Evolutionary conservation across 2,797 vertebrate genomes (phyloP).

Genomic region (Paguma larvata): DNA sequence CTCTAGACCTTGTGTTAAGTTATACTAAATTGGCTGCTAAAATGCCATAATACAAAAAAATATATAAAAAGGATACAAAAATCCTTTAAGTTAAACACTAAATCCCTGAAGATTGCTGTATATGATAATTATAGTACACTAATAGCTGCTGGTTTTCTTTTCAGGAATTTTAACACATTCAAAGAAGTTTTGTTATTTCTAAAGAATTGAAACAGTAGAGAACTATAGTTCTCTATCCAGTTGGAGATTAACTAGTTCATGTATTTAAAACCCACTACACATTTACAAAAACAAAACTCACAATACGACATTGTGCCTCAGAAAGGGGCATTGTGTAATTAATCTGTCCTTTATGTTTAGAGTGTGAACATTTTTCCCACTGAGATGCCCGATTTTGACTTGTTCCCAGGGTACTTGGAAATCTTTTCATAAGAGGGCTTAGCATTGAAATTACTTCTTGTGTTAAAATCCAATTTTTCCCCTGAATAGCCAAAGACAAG

Average conservation of each 20-base stretch:
- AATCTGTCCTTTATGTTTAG: slow-evolving; percentile 52
- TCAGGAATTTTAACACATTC: slow-evolving; percentile 39
- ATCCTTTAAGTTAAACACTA: slow-evolving; percentile 54
- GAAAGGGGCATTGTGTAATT: slow-evolving; percentile 54
- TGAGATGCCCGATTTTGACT: slow-evolving; percentile 59
- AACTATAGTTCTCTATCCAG: slow-evolving; percentile 42
- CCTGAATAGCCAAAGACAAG: slow-evolving; percentile 63
- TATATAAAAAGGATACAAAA: slow-evolving; percentile 54
- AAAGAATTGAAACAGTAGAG: slow-evolving; percentile 58
- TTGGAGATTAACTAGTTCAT: slow-evolving; percentile 60
- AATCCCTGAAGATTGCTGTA: neutral
- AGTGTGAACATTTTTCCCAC: slow-evolving; percentile 47
- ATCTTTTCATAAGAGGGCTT: slow-evolving; percentile 59
- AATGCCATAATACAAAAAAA: slow-evolving; percentile 43
- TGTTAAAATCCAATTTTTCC: slow-evolving; percentile 73
- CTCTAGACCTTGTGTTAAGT: neutral
- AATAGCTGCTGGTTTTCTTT: slow-evolving; percentile 53
- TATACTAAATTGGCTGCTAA: slow-evolving; percentile 43
- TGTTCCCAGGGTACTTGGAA: slow-evolving; percentile 64
- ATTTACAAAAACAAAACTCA: slow-evolving; percentile 45
- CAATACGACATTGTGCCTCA: neutral
- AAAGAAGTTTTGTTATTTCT: slow-evolving; percentile 64
- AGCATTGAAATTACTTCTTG: slow-evolving; percentile 60
- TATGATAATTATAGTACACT: slow-evolving; percentile 43
- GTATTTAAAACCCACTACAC: slow-evolving; percentile 49